phyloP scores from a whole-genome alignment of 2,113 vertebrate species.

The Triplophysa rosa region DNA sequence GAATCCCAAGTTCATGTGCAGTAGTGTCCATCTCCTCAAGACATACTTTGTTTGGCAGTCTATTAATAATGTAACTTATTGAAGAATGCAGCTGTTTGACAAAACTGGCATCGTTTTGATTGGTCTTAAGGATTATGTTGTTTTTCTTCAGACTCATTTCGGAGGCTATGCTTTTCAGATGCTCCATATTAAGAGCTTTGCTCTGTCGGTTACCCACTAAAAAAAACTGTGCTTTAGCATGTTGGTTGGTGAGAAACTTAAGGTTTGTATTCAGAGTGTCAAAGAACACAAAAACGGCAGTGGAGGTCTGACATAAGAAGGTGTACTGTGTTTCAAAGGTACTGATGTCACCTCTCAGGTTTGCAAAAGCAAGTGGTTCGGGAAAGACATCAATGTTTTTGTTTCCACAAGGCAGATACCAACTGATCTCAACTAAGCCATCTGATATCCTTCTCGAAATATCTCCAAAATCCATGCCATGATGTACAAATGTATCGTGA shows the following conservation, averaged over 20 bases:
- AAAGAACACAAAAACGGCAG: conserved; percentile 75
- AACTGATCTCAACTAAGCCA: conserved; percentile 76
- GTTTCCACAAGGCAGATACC: conserved; percentile 73
- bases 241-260: conserved; percentile 60
- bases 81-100: conserved; percentile 34
- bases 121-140: conserved; percentile 56
- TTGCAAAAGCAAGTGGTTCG: conserved; percentile 72
- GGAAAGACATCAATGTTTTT: conserved; percentile 64
- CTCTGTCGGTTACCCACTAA: conserved; percentile 59
- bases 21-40: conserved; percentile 55
- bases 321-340: conserved; percentile 68
- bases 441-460: conserved; percentile 69
- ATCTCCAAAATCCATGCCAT: conserved; percentile 61
- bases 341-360: conserved; percentile 70
- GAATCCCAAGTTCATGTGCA: conserved; percentile 60
- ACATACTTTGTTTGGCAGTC: not conserved
- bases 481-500: conserved; percentile 71
- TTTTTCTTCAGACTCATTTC: conserved; percentile 49
- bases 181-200: not conserved
- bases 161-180: conserved; percentile 22
- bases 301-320: conserved; percentile 74
- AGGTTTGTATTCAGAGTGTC: conserved; percentile 61
- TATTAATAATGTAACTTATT: conserved; percentile 46
- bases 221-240: conserved; percentile 56
- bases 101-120: conserved; percentile 63